These are phyloP conservation scores for Pachydiplax longipennis DNA, from an alignment of 2,888 invertebrate species.

Conservation along the genomic window DNA sequence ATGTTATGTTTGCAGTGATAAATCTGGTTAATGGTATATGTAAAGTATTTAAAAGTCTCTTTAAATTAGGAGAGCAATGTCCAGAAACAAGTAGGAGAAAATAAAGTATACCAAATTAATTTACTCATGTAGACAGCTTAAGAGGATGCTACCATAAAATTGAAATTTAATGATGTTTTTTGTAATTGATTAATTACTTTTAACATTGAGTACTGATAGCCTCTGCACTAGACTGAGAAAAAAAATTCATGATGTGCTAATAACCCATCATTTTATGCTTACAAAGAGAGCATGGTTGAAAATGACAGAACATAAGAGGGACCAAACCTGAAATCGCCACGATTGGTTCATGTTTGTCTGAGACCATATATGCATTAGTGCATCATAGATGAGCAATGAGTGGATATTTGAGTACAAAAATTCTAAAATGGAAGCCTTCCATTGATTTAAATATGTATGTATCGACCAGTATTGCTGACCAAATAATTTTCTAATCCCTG, in stretches of 20 bases:
- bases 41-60: too few relatives aligned
- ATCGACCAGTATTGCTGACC: constrained; percentile 31
- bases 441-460: constrained; percentile 19
- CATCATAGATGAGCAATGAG: not conserved
- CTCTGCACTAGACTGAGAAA: too few relatives aligned
- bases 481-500: constrained; percentile 19
- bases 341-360: constrained; percentile 13
- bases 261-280: not conserved
- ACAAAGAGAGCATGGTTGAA: not conserved
- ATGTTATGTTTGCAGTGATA: too few relatives aligned
- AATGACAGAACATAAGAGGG: not conserved
- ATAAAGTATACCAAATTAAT: too few relatives aligned
- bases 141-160: too few relatives aligned
- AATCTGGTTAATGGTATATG: too few relatives aligned
- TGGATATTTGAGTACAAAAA: constrained; percentile 16
- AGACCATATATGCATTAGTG: not conserved
- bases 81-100: too few relatives aligned
- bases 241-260: not conserved
- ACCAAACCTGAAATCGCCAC: constrained; percentile 9
- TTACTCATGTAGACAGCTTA: too few relatives aligned
- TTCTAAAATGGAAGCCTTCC: constrained; percentile 45
- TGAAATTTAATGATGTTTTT: too few relatives aligned
- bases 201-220: too few relatives aligned
- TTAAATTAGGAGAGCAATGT: too few relatives aligned
- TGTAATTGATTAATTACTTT: too few relatives aligned